Percentiles rank a stretch among this genome's conserved stretches.
These are phyloP conservation scores for Nysson spinosus DNA, from an alignment of 2,888 invertebrate species.

Conservation along the genomic window DNA sequence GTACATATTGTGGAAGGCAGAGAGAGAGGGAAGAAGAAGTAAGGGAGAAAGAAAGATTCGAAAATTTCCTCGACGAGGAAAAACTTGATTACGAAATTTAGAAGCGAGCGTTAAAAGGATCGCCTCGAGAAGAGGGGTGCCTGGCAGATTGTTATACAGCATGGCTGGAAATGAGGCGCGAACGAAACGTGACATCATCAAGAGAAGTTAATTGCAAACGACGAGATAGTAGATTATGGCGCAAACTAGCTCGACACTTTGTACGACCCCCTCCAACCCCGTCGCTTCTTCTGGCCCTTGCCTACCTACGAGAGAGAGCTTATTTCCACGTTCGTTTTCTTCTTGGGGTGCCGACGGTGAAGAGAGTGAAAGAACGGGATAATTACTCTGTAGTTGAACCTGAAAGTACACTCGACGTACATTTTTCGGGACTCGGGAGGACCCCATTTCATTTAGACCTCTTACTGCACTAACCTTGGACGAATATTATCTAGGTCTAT, in stretches of 20 bases:
- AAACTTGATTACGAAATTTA: constrained; percentile 75
- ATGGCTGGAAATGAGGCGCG: constrained; percentile 71
- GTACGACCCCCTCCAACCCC: constrained; percentile 50
- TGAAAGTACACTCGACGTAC: neutral
- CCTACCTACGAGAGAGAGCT: constrained; percentile 19
- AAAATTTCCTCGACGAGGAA: constrained; percentile 70
- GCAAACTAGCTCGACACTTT: constrained; percentile 71
- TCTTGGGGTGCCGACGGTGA: neutral
- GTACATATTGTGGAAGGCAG: constrained; percentile 31
- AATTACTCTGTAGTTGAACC: neutral
- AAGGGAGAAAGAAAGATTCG: constrained; percentile 61
- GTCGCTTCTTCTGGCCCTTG: constrained; percentile 12
- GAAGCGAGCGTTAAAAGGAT: constrained; percentile 71
- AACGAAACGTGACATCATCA: constrained; percentile 73
- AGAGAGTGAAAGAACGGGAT: neutral
- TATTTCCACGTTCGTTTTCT: constrained; percentile 31
- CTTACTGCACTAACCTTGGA: too few relatives aligned
- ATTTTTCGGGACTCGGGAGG: too few relatives aligned
- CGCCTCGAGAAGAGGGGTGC: constrained; percentile 49
- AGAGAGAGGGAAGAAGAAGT: constrained; percentile 11
- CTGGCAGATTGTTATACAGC: constrained; percentile 68
- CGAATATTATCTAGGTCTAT: too few relatives aligned
- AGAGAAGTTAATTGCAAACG: constrained; percentile 74
- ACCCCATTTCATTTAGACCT: too few relatives aligned
- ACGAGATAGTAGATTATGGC: constrained; percentile 71